A percentile compares a stretch with the other conserved stretches of the same genome.
Evolutionary conservation across 2,797 vertebrate species (phyloP).

Genomic region (Dicrostonyx torquatus): DNA sequence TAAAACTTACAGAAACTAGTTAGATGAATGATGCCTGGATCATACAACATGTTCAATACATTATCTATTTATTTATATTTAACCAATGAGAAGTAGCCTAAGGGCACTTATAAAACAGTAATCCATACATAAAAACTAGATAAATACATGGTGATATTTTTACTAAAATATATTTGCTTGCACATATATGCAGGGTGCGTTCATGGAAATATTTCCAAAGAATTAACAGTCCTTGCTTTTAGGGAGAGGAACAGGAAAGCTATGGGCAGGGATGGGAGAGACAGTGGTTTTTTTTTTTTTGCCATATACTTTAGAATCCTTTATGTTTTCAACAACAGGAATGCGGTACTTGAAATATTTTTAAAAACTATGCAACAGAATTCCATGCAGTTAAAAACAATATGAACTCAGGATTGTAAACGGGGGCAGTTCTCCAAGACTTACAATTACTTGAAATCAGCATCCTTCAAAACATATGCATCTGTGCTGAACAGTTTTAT

Average conservation of each 20-base stretch:
- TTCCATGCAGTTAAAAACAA: slow-evolving; percentile 21
- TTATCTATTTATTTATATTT: slow-evolving; percentile 6
- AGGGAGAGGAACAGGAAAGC: not conserved
- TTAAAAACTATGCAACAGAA: slow-evolving; percentile 35
- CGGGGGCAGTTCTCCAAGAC: slow-evolving; percentile 10
- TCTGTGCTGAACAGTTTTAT: not conserved
- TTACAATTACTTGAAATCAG: slow-evolving; percentile 36
- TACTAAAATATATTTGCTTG: not conserved
- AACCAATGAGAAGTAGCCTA: not conserved
- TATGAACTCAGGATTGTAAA: not conserved
- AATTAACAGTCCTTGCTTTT: slow-evolving; percentile 24
- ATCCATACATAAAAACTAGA: slow-evolving; percentile 6
- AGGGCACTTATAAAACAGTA: slow-evolving; percentile 4
- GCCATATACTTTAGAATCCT: not conserved
- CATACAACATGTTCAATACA: not conserved
- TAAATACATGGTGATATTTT: slow-evolving; percentile 22
- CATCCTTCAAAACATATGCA: slow-evolving; percentile 10
- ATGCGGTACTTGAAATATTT: not conserved
- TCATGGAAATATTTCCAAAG: slow-evolving; percentile 14
- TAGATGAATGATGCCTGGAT: not conserved
- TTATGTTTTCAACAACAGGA: slow-evolving; percentile 23
- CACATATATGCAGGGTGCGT: not conserved
- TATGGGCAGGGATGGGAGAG: not conserved
- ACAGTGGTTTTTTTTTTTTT: not conserved
- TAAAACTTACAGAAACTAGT: slow-evolving; percentile 2